A percentile compares a stretch with the other conserved stretches of the same genome.
Evolutionary conservation across 2,888 invertebrate genomes (phyloP).

Genomic region (Heteropelma amictum): DNA sequence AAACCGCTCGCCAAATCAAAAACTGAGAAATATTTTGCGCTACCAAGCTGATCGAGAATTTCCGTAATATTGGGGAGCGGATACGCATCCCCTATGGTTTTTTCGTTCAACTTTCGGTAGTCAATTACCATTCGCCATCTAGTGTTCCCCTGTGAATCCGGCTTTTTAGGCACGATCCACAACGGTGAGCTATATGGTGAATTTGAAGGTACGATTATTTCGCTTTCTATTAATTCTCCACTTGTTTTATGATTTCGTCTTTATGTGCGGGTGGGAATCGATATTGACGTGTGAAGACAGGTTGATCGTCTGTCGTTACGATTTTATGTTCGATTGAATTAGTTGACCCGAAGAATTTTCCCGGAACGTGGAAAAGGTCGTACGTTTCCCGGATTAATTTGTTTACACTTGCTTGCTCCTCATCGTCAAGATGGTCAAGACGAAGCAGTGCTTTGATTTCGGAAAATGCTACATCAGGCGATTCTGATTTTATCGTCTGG

Average conservation of each 20-base stretch:
- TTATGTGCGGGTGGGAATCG: constrained; percentile 12
- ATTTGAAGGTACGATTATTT: not conserved
- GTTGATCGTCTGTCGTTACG: constrained; percentile 9
- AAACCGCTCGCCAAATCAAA: no score
- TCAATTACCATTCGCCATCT: constrained; percentile 17
- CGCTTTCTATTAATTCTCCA: not conserved
- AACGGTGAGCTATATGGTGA: constrained; percentile 8
- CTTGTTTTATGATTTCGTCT: constrained; percentile 12
- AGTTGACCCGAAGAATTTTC: not conserved
- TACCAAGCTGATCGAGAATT: constrained; percentile 25
- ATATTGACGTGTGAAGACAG: constrained; percentile 16
- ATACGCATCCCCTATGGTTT: constrained; percentile 16
- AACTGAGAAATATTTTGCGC: no score
- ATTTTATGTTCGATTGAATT: constrained; percentile 9
- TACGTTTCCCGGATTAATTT: not conserved
- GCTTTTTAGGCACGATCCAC: constrained; percentile 10
- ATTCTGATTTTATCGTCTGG: not conserved
- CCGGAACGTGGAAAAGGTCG: constrained; percentile 1
- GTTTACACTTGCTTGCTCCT: not conserved
- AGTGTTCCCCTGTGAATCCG: constrained; percentile 1
- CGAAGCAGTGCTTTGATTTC: not conserved
- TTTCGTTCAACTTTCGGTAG: not conserved
- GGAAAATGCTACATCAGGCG: no score
- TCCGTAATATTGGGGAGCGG: constrained; percentile 10
- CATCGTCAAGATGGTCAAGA: not conserved